These are phyloP conservation scores for Cataglyphis rosenhaueri DNA, from an alignment of 2,888 invertebrate species.

Conservation along the genomic window DNA sequence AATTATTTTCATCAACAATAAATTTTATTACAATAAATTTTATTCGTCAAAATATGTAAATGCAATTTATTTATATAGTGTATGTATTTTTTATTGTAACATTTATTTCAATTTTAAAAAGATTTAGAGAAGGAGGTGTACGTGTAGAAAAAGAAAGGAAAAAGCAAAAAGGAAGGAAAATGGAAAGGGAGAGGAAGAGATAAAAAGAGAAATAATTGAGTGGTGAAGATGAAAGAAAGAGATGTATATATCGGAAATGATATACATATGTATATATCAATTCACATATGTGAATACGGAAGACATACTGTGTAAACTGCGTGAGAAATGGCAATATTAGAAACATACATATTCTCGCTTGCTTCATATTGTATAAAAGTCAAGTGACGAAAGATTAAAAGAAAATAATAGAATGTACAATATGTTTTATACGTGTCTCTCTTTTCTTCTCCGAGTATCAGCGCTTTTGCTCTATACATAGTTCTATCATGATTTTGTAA, in stretches of 20 bases:
- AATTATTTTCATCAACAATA: not conserved
- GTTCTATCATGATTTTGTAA: conserved; percentile 24
- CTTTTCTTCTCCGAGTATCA: not conserved
- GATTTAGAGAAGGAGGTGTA: not conserved
- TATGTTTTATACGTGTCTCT: not conserved
- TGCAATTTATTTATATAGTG: not conserved
- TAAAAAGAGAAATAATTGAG: not conserved
- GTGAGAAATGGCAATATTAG: not conserved
- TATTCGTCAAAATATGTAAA: not conserved
- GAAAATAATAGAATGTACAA: not conserved
- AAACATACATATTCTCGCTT: not conserved
- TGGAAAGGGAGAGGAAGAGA: not conserved
- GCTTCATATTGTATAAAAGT: not conserved
- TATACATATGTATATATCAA: not conserved
- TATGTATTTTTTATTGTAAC: not conserved
- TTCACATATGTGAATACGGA: not conserved
- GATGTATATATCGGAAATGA: not conserved
- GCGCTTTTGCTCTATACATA: not conserved
- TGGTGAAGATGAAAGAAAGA: not conserved
- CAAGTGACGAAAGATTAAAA: not conserved
- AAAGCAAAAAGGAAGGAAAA: not conserved
- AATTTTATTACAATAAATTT: not conserved
- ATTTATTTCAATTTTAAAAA: not conserved
- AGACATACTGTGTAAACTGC: not conserved
- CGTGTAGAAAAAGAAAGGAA: not conserved